Evolutionary conservation across 2,113 vertebrate species (phyloP), one percentile per base, ranked within the genome.

Genomic region (Cercopithecus mona): DNA sequence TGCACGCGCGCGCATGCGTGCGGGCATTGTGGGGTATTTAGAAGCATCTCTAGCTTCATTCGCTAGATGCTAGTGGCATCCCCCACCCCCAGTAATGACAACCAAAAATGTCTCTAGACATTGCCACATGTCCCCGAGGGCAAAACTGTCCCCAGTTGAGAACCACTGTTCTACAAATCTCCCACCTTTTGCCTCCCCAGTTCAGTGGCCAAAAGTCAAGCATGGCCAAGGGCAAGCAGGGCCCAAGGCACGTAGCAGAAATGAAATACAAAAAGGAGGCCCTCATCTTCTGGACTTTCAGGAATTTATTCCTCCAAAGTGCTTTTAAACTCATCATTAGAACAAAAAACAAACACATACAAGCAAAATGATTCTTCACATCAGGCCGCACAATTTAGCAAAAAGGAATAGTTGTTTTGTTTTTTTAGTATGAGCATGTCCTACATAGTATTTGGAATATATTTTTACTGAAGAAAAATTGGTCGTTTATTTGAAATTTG

Each of bases 191-290:
- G 3, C 64, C 23, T 80, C 10, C 9, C 27, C 61, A 30, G 30
- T 64, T 64, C 9, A 8, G 52, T 6, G 8, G 57, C 30, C n/a
- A 38, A 35, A n/a, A 18, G 20, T 30, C 23, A 57, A 32, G 45
- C 9, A 1, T 4, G 23, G 8, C 75, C 75, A 14, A 32, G 68
- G 35, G 27, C 52, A 22, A 45, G 20, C 17, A 5, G 32, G 11
- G 17, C 2, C 12, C 27, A 0, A 45, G n/a, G 11, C 17, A 5
- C 16, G 3, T 0, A 5, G 6, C 1, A 1, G 13, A 48, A 38
- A 68, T 30, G 59, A 89, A 43, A 61, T 23, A 17, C 8, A 40
- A 61, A 59, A n/a, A 75, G 3, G 12, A n/a, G 7, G 55, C 8
- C 20, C 7, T 30, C 61, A 5, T 45, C 55, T 7, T 76, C n/a